These are phyloP conservation scores for Thysanoteuthis rhombus DNA, from an alignment of 2,888 invertebrate species.

Conservation along the genomic window DNA sequence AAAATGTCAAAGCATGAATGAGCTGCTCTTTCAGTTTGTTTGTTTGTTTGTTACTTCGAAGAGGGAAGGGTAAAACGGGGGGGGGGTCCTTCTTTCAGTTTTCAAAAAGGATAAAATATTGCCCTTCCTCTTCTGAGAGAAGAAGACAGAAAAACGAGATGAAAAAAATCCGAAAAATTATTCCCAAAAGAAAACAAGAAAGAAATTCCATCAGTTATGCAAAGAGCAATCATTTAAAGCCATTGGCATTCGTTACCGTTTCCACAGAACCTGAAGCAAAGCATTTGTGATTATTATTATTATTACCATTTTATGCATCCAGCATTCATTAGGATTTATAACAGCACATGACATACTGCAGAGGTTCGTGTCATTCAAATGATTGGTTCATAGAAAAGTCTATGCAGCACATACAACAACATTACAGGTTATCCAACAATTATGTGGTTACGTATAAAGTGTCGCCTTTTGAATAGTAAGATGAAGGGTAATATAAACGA, in stretches of 20 bases:
- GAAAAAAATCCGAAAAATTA: neutral
- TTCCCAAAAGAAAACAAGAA: neutral
- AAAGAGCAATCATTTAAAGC: neutral
- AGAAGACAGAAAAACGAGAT: neutral
- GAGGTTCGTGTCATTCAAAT: too few relatives aligned
- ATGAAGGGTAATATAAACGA: too few relatives aligned
- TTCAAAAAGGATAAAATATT: neutral
- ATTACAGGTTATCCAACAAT: too few relatives aligned
- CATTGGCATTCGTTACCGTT: neutral
- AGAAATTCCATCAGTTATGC: neutral
- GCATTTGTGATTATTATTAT: neutral
- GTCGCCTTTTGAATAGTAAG: too few relatives aligned
- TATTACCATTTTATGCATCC: too few relatives aligned
- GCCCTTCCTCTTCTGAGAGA: neutral
- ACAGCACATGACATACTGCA: too few relatives aligned
- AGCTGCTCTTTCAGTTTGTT: neutral
- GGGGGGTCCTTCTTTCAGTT: neutral
- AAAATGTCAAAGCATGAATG: neutral
- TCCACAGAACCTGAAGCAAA: neutral
- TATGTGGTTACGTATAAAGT: too few relatives aligned
- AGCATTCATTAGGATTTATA: neutral
- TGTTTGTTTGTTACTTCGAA: neutral
- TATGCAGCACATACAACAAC: too few relatives aligned
- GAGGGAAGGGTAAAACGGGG: neutral
- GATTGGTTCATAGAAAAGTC: too few relatives aligned